phyloP scores from a whole-genome alignment of 2,113 vertebrate genomes.

The Ondatra zibethicus region DNA sequence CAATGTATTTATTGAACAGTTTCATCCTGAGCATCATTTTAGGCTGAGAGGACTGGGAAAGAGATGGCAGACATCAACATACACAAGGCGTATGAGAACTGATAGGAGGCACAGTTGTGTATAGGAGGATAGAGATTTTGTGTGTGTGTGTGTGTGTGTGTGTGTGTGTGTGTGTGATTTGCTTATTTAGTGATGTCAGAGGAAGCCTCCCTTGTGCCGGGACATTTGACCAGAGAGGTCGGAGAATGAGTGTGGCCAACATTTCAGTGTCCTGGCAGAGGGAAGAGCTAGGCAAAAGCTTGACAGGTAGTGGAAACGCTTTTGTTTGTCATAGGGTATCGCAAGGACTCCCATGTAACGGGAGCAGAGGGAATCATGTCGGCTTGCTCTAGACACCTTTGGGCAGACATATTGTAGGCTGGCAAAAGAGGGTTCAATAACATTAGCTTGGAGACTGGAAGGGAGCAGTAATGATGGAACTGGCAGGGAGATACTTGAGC shows the following conservation, averaged over 20 bases:
- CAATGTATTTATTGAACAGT: neutral
- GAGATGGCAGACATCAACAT: neutral
- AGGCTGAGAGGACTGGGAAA: neutral
- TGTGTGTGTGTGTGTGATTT: neutral
- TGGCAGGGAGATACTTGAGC: too few relatives aligned
- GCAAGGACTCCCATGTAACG: neutral
- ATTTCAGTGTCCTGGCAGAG: neutral
- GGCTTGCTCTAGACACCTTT: neutral
- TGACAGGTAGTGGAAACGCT: neutral
- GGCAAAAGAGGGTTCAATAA: neutral
- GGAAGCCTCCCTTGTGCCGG: fast-evolving
- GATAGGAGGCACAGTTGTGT: neutral
- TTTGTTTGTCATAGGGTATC: neutral
- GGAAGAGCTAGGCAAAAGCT: neutral
- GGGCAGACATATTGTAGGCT: fast-evolving
- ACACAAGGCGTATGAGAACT: neutral
- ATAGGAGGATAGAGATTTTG: neutral
- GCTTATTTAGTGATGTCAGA: neutral
- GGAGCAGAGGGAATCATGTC: neutral
- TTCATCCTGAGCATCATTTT: neutral
- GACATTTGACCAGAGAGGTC: neutral
- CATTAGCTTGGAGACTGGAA: neutral
- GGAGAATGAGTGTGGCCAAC: neutral
- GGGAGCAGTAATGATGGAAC: fast-evolving
- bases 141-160: neutral